Base-by-base conservation (phyloP, 2,888 invertebrate genomes). In the Sarcophaga variegata region DNA sequence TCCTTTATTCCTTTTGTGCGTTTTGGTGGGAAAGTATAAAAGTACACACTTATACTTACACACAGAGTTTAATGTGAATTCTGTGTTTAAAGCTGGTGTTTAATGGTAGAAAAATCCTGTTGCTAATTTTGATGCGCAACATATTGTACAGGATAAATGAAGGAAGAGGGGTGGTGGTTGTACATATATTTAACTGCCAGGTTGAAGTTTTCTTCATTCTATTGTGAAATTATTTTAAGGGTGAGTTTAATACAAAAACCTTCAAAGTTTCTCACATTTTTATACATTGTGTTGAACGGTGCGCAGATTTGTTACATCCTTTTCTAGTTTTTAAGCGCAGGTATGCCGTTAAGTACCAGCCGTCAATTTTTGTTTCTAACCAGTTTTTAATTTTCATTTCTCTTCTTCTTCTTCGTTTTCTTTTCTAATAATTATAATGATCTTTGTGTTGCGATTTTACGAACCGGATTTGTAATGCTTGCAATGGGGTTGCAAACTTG, bases 111-210 rank as follows among this genome's bases (percentile, higher is more conserved):
- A 81, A 83, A 87, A 84, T 88, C 80, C 83, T 88, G 83, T 83
- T 86, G 88, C 86, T 88, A 83, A 81, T 88, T 86, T 81, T 88
- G 88, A 88, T 88, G 88, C 85, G 88, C 88, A 88, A 86, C 88
- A 88, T 88, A 88, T 88, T 86, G 88, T 25, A 74, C 78, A 82
- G 81, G 71, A 81, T 71, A 60, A 70, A 80, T 78, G 66, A 79
- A 78, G 83, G 66, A 79, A 78, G 83, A 78, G 83, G 86, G 88
- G 82, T 86, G 86, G 71, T 72, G 72, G n/a, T 83, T 54, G 45
- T 4, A 20, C 20, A 20, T 20, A 6, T 71, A 77, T 20, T 62
- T 60, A 63, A 63, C 66, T 71, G 71, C 86, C 81, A 87, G 86
- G 86, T 87, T 87, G 78, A 87, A 87, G 47, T 84, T 86, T 83